Evolutionary conservation across 2,797 vertebrate genomes (phyloP).

Genomic region (Lithobates pipiens): DNA sequence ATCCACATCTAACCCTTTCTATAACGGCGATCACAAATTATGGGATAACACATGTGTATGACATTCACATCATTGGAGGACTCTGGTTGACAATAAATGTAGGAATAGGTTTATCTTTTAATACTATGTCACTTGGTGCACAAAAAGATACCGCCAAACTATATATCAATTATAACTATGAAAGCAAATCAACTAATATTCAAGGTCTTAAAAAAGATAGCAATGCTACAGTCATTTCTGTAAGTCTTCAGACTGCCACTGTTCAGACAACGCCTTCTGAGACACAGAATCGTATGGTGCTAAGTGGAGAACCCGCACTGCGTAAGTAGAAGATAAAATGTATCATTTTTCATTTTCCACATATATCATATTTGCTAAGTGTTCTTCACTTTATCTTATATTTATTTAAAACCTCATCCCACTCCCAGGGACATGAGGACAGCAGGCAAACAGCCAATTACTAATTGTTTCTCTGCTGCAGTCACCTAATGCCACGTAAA

Average conservation of each 20-base stretch:
- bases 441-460: too few relatives aligned
- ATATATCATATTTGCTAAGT: too few relatives aligned
- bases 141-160: not conserved
- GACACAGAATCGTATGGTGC: not conserved
- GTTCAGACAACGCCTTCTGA: not conserved
- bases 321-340: not conserved
- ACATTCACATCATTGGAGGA: not conserved
- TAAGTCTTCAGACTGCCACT: not conserved
- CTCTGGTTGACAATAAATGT: not conserved
- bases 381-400: too few relatives aligned
- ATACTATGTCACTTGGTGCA: rapidly evolving
- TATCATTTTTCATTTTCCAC: too few relatives aligned
- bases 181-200: not conserved
- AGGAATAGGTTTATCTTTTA: not conserved
- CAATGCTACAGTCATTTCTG: not conserved
- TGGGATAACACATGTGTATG: not conserved
- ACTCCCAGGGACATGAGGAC: too few relatives aligned
- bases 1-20: not conserved
- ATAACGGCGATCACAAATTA: not conserved
- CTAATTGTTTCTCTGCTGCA: too few relatives aligned
- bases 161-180: not conserved
- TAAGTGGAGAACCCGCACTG: not conserved
- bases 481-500: too few relatives aligned
- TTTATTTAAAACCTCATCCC: too few relatives aligned
- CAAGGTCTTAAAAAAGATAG: not conserved